Evolutionary conservation across 1,140 invertebrate species (phyloP), one percentile per base, ranked within the genome.

Genomic region (Drosophila aff.): DNA sequence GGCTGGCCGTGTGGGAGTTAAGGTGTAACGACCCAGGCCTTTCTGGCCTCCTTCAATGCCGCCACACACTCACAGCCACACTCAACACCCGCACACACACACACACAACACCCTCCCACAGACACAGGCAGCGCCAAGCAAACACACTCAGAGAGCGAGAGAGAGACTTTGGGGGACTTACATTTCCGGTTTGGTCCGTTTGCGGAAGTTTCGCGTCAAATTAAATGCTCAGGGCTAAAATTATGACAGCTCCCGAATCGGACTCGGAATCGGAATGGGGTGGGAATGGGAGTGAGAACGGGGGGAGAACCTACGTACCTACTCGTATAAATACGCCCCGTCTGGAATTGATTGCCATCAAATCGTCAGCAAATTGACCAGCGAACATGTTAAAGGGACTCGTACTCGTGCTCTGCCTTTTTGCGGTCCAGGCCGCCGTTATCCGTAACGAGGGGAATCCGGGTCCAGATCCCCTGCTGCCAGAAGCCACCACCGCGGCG

Each of bases 1-100:
- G 41, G 71, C 49, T 62, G 41, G 71, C 49, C 52, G 71, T 60
- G 69, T 46, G 72, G 76, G 65, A 74, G 49, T 82, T 75, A 78
- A 87, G 83, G 84, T 87, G 84, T 87, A 87, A 81, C 78, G 84
- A 84, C 79, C 85, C 73, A 80, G 76, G 84, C 71, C 69, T 83
- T 78, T 78, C 69, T 71, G 83, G 81, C 83, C 80, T 78, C 73
- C 50, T 79, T 74, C 77, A 79, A 78, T 89, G 85, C 79, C 84
- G 61, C 81, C 78, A 68, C 72, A 78, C 64, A 63, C 58, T 46
- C 49, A 55, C 64, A 26, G 33, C 53, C 53, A 57, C 53, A 40
- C 9, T 40, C 52, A 57, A 52, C 62, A 66, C 47, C 46, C 31
- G 26, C 26, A 28, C 52, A 15, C 52, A 55, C 13, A 36, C 18